Conservation (phyloP, 92 coral and sea anemone genomes). For the Zoanthus sociatus region DNA sequence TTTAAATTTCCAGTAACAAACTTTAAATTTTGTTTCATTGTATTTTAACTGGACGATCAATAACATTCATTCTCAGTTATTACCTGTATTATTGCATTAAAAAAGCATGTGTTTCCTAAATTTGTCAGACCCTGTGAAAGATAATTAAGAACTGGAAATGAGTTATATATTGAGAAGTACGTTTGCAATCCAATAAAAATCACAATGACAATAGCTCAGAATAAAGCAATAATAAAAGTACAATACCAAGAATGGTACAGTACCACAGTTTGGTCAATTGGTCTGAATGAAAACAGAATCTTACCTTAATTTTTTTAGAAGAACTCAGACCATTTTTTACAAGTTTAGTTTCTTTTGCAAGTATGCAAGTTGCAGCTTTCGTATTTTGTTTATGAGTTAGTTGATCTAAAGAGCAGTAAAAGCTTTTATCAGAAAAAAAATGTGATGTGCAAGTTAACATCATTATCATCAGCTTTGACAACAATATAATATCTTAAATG, state of each 20-base stretch:
- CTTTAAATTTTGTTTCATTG: too few relatives aligned
- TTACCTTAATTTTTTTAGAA: constrained; percentile 41
- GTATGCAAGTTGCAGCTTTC: not conserved
- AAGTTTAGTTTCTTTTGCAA: not conserved
- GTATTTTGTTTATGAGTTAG: not conserved
- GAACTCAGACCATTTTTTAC: constrained; percentile 11
- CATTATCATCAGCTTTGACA: too few relatives aligned
- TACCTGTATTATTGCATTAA: constrained; percentile 99
- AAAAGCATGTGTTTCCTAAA: constrained; percentile 95
- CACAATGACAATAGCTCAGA: too few relatives aligned
- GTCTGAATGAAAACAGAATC: not conserved
- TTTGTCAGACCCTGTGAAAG: constrained; percentile 81
- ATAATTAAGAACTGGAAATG: not conserved
- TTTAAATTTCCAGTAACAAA: too few relatives aligned
- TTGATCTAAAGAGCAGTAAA: not conserved
- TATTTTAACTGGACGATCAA: too few relatives aligned
- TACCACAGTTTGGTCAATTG: not conserved
- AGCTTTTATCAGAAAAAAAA: too few relatives aligned
- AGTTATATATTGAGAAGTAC: not conserved
- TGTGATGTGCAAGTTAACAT: too few relatives aligned
- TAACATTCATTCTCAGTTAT: too few relatives aligned
- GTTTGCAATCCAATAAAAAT: not conserved
- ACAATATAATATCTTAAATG: too few relatives aligned
- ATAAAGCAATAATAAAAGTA: too few relatives aligned
- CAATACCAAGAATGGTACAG: too few relatives aligned